Evolutionary conservation across 2,888 invertebrate genomes (phyloP), one percentile per base, ranked within the genome.

Genomic region (Antheraea assamensis): DNA sequence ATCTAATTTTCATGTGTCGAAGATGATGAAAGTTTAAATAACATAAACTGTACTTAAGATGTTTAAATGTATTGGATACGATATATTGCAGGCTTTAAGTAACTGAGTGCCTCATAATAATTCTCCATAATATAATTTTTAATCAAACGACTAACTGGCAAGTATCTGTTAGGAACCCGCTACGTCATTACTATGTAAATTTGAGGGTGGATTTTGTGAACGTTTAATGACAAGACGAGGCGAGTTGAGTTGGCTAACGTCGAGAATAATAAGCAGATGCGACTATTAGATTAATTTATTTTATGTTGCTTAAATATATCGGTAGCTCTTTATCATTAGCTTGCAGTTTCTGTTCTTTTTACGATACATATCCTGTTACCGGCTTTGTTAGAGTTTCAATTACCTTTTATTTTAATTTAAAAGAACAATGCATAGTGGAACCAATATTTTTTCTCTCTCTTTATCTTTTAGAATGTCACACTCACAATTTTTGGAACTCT

Each of bases 151-250:
- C 19, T 31, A 68, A 68, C 68, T 21, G 68, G 68, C 68, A 35
- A 68, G 68, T 68, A 68, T 68, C 68, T 68, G 35, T 68, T 68
- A 68, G 68, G 68, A 68, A 35, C 35, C 68, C 68, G 68, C 68
- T 47, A 24, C n/a, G 30, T 73, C 73, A 61, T 74, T 73, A 73
- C 66, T 64, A 73, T 71, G 74, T 70, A 72, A 72, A 74, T 71
- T 72, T 74, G 55, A 55, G 72, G 72, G 64, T 52, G 72, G 71
- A 72, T 72, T 74, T 73, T 73, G 72, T 61, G 64, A 72, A 72
- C 73, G 72, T 71, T 74, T 74, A 72, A 74, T 58, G 74, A 70
- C 70, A 68, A 49, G 27, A 49, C 71, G 68, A 70, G 70, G 70
- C 61, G 61, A 64, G 30, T 64, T 21, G 61, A 64, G 61, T 64